Conservation (phyloP, 2,888 invertebrate genomes). For the Diaperis boleti region DNA sequence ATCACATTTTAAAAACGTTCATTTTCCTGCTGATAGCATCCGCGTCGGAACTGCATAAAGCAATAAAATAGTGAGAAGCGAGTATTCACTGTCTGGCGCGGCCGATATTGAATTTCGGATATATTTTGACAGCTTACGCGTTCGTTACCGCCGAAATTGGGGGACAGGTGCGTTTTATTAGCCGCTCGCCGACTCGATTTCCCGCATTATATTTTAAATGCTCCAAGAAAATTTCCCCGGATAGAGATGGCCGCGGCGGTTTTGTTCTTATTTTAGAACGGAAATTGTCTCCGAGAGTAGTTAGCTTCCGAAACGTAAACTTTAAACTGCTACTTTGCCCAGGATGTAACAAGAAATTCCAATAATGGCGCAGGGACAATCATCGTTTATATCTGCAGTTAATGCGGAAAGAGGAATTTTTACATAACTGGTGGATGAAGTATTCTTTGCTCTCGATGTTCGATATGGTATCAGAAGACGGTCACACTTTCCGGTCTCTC, state of each 20-base stretch:
- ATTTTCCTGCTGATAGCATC: too few relatives aligned
- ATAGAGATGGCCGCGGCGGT: constrained; percentile 10
- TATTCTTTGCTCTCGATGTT: too few relatives aligned
- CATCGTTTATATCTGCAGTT: background rate
- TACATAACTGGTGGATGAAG: too few relatives aligned
- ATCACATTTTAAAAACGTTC: constrained; percentile 3
- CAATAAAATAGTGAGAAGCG: constrained; percentile 32
- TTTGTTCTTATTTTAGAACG: constrained; percentile 5
- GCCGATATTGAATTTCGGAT: constrained; percentile 39
- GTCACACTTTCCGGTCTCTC: too few relatives aligned
- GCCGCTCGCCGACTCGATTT: constrained; percentile 29
- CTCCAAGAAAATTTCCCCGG: constrained; percentile 14
- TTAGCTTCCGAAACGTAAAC: background rate
- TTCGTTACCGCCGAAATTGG: constrained; percentile 56
- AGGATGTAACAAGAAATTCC: background rate
- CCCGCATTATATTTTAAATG: constrained; percentile 36
- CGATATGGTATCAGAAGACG: too few relatives aligned
- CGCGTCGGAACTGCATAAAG: constrained; percentile 29
- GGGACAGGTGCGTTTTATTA: constrained; percentile 58
- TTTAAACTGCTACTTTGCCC: constrained; percentile 2
- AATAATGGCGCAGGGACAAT: background rate
- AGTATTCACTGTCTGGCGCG: constrained; percentile 10
- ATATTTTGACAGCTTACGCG: constrained; percentile 58
- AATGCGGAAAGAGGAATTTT: background rate
- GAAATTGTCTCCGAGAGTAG: background rate